A percentile compares a stretch with the other conserved stretches of the same genome.
Evolutionary conservation across 2,888 invertebrate genomes (phyloP).

Genomic region (Rotaria magnacalcarata): DNA sequence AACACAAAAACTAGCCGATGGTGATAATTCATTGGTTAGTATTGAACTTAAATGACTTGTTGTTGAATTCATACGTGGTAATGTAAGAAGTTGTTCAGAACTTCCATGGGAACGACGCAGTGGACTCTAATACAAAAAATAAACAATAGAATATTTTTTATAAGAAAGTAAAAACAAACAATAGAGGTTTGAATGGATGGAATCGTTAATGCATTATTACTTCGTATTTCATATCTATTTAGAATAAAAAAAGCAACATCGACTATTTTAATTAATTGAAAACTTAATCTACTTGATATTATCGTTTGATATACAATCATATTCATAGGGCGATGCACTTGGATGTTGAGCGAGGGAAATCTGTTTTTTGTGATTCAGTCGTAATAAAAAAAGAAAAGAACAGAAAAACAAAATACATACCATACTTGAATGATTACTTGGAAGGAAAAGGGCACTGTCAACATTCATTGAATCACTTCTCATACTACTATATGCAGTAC

Average conservation of each 20-base stretch:
- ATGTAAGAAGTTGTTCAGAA: background rate
- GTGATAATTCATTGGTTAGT: background rate
- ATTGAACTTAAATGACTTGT: conserved; percentile 16
- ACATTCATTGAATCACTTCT: conserved; percentile 24
- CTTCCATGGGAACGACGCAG: background rate
- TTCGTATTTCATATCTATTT: background rate
- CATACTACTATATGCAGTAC: conserved; percentile 12
- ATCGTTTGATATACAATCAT: background rate
- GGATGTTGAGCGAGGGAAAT: background rate
- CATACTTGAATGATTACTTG: conserved; percentile 18
- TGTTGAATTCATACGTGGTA: background rate
- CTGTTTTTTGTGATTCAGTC: background rate
- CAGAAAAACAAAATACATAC: background rate
- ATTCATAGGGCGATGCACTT: background rate
- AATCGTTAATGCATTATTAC: background rate
- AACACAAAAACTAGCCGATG: background rate
- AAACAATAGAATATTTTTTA: too few species aligned
- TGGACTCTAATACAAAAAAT: background rate
- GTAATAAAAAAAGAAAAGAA: too few species aligned
- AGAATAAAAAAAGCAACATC: background rate
- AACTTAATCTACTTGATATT: background rate
- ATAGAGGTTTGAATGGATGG: background rate
- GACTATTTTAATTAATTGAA: too few species aligned
- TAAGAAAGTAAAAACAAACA: background rate
- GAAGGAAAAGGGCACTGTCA: background rate